A percentile compares a stretch with the other conserved stretches of the same genome.
Evolutionary conservation across 2,797 vertebrate genomes (phyloP).

Genomic region (Tangara arthus): DNA sequence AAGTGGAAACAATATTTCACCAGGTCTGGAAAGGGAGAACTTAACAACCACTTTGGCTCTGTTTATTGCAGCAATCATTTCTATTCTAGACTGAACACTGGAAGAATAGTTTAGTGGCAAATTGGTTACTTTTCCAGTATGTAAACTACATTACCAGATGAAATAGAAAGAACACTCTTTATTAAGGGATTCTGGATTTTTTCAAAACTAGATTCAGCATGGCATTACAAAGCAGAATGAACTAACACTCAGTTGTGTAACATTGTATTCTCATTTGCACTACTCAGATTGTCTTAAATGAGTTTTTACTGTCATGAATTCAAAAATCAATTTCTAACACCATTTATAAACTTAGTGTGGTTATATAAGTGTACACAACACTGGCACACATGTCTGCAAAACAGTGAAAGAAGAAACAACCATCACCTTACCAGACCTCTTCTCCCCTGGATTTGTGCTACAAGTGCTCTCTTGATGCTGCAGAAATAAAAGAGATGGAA

Average conservation of each 20-base stretch:
- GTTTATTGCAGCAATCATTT: background rate
- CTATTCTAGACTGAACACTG: background rate
- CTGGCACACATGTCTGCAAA: background rate
- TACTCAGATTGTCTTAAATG: background rate
- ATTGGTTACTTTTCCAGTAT: background rate
- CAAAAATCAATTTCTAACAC: background rate
- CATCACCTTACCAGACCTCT: background rate
- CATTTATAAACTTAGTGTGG: background rate
- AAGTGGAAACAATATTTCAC: background rate
- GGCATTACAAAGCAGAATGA: background rate
- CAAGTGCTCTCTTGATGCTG: background rate
- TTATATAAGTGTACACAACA: background rate
- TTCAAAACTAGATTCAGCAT: background rate
- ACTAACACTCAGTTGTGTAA: background rate
- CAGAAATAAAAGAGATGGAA: background rate
- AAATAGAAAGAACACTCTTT: background rate
- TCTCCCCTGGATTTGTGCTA: background rate
- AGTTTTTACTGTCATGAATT: background rate
- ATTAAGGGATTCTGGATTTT: background rate
- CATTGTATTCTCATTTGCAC: background rate
- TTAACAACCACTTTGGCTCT: background rate
- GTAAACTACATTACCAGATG: background rate
- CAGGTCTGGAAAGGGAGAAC: background rate
- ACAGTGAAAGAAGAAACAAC: background rate
- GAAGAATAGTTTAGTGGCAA: background rate